Base-by-base conservation (phyloP, 2,113 vertebrate genomes). In the Saguinus imperator region DNA sequence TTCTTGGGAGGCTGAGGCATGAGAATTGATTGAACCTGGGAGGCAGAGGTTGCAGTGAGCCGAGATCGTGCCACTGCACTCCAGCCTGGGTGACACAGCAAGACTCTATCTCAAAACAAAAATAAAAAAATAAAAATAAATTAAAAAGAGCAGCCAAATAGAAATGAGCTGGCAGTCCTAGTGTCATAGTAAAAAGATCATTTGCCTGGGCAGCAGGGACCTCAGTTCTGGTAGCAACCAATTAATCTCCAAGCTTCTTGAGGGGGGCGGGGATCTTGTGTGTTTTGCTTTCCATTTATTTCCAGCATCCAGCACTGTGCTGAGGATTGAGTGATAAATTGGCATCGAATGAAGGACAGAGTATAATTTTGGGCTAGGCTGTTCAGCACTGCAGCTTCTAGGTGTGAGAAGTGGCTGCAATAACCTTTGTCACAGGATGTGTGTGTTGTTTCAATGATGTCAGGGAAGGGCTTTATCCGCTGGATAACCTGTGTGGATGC, bases 281-380 rank as follows among this genome's bases (percentile, higher is more conserved):
- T n/a, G 32, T 16, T 79, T 84, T 68, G 27, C 81, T 55, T 68
- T 80, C 17, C 1, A 12, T 6, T 5, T 16, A 13, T n/a, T 10
- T 2, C 32, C 20, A 23, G 72, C 25, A 21, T 43, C 66, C 4
- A n/a, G 50, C 14, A 9, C 16, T 2, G 10, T 1, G 7, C 20
- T 43, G 76, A 48, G 5, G 5, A 8, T 14, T 40, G 32, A 11
- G 32, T 12, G 25, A 61, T 32, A 16, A 10, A 48, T 16, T n/a
- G 10, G 35, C 13, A 3, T 1, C 20, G 43, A 50, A 9, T 35
- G 17, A 13, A 16, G 5, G 16, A 10, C 21, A 0, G 1, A 50
- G 2, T 10, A 11, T 55, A 66, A 72, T 13, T 16, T 25, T 6
- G 14, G 18, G 61, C 43, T 20, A 27, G 87, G 27, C 14, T 35